These are phyloP conservation scores for Gastracanthus pulcherrimus DNA, from an alignment of 2,888 invertebrate species.

Conservation along the genomic window DNA sequence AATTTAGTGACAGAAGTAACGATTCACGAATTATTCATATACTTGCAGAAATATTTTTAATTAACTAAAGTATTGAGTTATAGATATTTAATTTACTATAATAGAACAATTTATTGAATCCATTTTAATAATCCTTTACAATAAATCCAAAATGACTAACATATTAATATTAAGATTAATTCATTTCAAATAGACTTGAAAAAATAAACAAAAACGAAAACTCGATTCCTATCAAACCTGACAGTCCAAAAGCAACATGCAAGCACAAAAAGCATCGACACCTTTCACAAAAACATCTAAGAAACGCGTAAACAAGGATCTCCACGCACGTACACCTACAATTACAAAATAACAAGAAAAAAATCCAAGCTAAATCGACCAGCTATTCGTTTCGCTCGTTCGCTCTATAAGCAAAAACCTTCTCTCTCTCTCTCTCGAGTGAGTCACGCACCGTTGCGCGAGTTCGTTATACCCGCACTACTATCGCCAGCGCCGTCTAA, in stretches of 20 bases:
- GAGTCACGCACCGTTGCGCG: slow-evolving; percentile 24
- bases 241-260: too few species aligned
- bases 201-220: too few species aligned
- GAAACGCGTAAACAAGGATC: background rate
- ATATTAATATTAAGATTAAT: background rate
- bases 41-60: too few species aligned
- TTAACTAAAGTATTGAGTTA: too few species aligned
- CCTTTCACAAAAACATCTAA: background rate
- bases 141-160: background rate
- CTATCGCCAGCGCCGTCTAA: slow-evolving; percentile 1
- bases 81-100: too few species aligned
- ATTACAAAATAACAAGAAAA: too few species aligned
- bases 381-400: background rate
- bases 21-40: too few species aligned
- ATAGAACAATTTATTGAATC: too few species aligned
- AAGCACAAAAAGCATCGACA: background rate
- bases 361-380: background rate
- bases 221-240: too few species aligned
- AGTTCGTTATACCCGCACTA: slow-evolving; percentile 32
- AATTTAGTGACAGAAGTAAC: too few species aligned
- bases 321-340: too few species aligned
- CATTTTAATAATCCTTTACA: too few species aligned
- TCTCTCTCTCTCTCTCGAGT: background rate
- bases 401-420: background rate
- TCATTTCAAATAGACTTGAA: background rate